Base-by-base conservation (phyloP, 2,113 vertebrate genomes). In the Bombycilla garrulus region DNA sequence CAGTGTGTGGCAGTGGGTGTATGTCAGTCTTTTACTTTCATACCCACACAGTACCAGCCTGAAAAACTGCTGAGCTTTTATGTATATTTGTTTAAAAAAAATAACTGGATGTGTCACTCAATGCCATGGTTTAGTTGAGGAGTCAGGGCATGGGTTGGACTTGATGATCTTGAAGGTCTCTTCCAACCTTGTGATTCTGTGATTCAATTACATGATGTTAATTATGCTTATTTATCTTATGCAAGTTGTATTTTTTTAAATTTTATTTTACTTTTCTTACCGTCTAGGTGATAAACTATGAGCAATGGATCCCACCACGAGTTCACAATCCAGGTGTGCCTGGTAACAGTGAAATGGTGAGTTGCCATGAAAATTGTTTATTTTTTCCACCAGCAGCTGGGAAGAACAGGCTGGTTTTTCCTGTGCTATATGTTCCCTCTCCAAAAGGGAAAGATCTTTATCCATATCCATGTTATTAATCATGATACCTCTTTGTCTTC, bases 261-360 rank as follows among this genome's bases (percentile, higher is more conserved):
- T 29, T 35, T 24, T 11, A 25, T 71, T 74, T 85, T 60, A 60
- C 22, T 89, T 77, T 70, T 83, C 66, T 64, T 81, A 31, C 36
- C 33, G 3, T 51, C 57, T 81, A 98, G 97, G 95, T 97, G 45
- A 94, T 96, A 92, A 95, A 96, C 45, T 96, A 92, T 60, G 96
- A 97, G 62, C 97, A 97, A 31, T 97, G 97, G 97, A 97, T 97
- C 54, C 95, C 97, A 62, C 90, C 95, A 74, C 90, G 18, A 57
- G 87, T 85, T 72, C 94, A 95, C 8, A 64, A 57, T 67, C 29
- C 77, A 69, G 48, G 11, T 79, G 67, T 40, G 19, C n/a, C 86
- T 80, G 78, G 15, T 57, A 86, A 61, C 26, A 94, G 31, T 91
- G 96, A 97, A 78, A 92, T 36, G 86, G 97, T 98, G 70, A 97